phyloP scores from a whole-genome alignment of 2,888 invertebrate genomes.

The Leistus spinibarbis region DNA sequence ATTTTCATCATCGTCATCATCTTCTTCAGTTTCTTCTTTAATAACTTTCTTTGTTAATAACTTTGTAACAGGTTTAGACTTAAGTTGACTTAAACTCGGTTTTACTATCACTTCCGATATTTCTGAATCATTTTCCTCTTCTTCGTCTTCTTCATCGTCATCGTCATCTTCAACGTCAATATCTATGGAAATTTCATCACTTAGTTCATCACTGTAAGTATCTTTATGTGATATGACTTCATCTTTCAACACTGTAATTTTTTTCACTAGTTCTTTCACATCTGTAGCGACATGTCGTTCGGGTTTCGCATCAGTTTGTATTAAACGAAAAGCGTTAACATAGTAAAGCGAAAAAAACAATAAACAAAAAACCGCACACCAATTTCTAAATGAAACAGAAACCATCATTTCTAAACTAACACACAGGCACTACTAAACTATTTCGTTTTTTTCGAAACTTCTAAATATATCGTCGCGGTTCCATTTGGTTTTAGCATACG shows the following conservation, averaged over 20 bases:
- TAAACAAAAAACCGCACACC: constrained; percentile 22
- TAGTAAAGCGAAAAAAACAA: constrained; percentile 10
- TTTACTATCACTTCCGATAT: too few species aligned
- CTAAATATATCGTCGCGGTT: constrained; percentile 34
- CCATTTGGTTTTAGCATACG: constrained; percentile 21
- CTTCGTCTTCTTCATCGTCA: neutral
- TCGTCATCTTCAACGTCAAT: neutral
- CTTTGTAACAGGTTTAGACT: neutral
- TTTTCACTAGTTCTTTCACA: constrained; percentile 20
- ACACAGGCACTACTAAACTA: constrained; percentile 22
- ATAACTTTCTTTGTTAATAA: too few species aligned
- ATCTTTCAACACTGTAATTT: constrained; percentile 11
- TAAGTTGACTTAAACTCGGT: too few species aligned
- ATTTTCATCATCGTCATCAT: neutral
- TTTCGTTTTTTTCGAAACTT: constrained; percentile 14
- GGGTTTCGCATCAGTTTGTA: constrained; percentile 18
- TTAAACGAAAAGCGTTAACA: constrained; percentile 27
- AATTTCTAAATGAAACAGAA: constrained; percentile 23
- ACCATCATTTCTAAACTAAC: constrained; percentile 32
- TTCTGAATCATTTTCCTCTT: neutral
- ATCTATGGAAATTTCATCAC: neutral
- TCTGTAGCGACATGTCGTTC: constrained; percentile 3
- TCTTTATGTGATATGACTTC: constrained; percentile 13
- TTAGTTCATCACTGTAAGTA: constrained; percentile 5
- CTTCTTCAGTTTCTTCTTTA: neutral